These are phyloP conservation scores for Eilema griseolum DNA, from an alignment of 2,888 invertebrate genomes.

Conservation along the genomic window DNA sequence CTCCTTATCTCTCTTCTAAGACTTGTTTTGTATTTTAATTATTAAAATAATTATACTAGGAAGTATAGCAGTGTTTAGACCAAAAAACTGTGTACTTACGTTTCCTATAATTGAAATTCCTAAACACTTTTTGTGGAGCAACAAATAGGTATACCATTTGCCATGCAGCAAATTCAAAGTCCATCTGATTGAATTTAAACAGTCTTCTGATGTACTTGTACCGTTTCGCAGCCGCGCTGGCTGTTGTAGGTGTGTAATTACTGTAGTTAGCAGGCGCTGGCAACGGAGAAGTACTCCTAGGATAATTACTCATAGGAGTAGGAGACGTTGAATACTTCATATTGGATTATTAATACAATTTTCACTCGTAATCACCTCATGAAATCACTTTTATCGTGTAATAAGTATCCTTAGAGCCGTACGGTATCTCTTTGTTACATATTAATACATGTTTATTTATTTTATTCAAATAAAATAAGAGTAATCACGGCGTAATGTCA, in stretches of 20 bases:
- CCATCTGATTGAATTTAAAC: slow-evolving; percentile 98
- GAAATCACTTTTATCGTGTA: slow-evolving; percentile 26
- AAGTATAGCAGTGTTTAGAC: not conserved
- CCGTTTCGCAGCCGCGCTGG: slow-evolving; percentile 94
- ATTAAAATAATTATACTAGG: not conserved
- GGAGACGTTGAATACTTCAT: slow-evolving; percentile 90
- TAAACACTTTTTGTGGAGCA: slow-evolving; percentile 98
- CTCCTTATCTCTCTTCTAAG: not conserved
- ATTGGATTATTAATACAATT: slow-evolving; percentile 36
- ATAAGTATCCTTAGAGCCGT: slow-evolving; percentile 25
- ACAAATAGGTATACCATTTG: slow-evolving; percentile 98
- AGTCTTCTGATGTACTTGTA: slow-evolving; percentile 95
- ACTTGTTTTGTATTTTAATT: not conserved
- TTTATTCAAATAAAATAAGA: slow-evolving; percentile 33
- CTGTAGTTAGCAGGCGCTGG: slow-evolving; percentile 90
- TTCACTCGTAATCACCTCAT: slow-evolving; percentile 38
- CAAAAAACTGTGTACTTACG: slow-evolving; percentile 88
- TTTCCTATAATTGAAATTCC: slow-evolving; percentile 99
- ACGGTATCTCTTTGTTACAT: slow-evolving; percentile 15
- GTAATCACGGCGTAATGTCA: slow-evolving; percentile 44
- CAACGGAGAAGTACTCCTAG: slow-evolving; percentile 88
- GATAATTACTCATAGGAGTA: slow-evolving; percentile 79
- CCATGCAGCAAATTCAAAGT: slow-evolving; percentile 99
- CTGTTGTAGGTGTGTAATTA: slow-evolving; percentile 89
- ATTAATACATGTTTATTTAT: slow-evolving; percentile 51